Conservation (phyloP, 2,888 invertebrate genomes). For the Pandemis cinnamomeana region DNA sequence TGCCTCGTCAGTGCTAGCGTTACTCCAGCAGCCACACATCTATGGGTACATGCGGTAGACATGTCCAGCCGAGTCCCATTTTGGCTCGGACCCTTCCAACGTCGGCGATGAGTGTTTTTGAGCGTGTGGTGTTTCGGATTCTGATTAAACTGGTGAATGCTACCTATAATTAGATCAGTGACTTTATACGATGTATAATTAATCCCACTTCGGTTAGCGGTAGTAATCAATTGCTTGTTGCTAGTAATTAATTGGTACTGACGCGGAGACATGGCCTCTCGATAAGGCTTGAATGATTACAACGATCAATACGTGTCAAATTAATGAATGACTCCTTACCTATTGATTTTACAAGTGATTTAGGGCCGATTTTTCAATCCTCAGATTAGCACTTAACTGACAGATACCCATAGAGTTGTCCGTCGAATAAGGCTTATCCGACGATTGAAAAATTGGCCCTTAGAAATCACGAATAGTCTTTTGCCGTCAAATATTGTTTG, state of each 20-base stretch:
- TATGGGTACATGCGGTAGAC: too few species aligned
- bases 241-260: conserved; percentile 41
- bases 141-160: neutral
- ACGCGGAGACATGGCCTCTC: conserved; percentile 38
- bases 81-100: too few species aligned
- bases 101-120: too few species aligned
- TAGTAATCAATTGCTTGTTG: conserved; percentile 41
- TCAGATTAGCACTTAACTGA: too few species aligned
- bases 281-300: conserved; percentile 42
- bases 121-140: too few species aligned
- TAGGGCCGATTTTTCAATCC: too few species aligned
- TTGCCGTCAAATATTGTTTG: neutral
- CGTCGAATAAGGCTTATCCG: too few species aligned
- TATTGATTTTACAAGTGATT: conserved; percentile 15
- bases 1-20: too few species aligned
- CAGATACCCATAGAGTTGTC: too few species aligned
- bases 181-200: conserved; percentile 30
- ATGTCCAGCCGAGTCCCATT: too few species aligned
- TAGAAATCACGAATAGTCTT: neutral
- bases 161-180: conserved; percentile 15
- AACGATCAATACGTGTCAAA: conserved; percentile 38
- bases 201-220: conserved; percentile 33
- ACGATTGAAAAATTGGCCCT: too few species aligned
- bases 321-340: conserved; percentile 9
- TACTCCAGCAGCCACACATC: too few species aligned